A percentile compares a stretch with the other conserved stretches of the same genome.
phyloP scores from a whole-genome alignment of 2,113 vertebrate species.

The Colius striatus region DNA sequence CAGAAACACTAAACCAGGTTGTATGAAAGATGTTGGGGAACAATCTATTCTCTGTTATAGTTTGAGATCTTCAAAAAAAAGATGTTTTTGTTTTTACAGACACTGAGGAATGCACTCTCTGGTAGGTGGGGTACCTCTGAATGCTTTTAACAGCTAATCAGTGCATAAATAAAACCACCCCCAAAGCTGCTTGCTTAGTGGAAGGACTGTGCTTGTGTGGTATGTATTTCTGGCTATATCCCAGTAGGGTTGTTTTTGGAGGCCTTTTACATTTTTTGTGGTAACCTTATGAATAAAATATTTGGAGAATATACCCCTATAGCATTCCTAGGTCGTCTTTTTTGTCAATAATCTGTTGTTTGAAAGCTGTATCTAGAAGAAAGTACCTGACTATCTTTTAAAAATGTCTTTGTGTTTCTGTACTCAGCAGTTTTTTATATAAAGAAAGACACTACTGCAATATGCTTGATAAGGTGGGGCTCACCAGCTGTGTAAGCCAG shows the following conservation, averaged over 20 bases:
- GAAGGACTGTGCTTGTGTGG: slow-evolving; percentile 4
- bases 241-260: not conserved
- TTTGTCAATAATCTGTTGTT: not conserved
- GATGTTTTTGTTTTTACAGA: not conserved
- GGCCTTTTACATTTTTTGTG: slow-evolving; percentile 6
- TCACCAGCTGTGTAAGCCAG: not conserved
- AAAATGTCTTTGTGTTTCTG: not conserved
- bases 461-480: not conserved
- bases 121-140: slow-evolving; percentile 44
- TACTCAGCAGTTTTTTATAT: not conserved
- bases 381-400: not conserved
- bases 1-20: not conserved
- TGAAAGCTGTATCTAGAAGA: not conserved
- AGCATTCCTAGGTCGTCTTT: not conserved
- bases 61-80: not conserved
- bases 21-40: slow-evolving; percentile 18
- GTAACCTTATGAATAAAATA: not conserved
- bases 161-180: slow-evolving; percentile 18
- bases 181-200: slow-evolving; percentile 21
- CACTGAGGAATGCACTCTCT: not conserved
- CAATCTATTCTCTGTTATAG: not conserved
- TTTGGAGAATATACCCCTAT: not conserved
- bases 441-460: not conserved
- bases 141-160: not conserved
- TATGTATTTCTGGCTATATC: slow-evolving; percentile 12